Conservation (phyloP, 1,140 invertebrate genomes). For the Drosophila elegans region DNA sequence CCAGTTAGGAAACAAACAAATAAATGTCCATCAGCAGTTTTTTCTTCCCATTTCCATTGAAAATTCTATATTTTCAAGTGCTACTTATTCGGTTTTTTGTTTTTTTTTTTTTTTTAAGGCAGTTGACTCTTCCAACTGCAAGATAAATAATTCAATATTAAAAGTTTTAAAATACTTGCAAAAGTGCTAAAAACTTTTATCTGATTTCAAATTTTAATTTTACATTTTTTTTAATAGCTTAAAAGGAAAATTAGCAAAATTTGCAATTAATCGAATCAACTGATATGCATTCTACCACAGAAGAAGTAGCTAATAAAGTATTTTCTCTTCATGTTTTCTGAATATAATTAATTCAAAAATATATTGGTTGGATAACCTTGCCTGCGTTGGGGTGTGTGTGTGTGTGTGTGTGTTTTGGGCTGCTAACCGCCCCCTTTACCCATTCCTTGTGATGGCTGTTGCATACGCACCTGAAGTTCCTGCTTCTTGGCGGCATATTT, state of each 20-base stretch:
- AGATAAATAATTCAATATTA: conserved; percentile 35
- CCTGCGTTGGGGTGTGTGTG: too few relatives aligned
- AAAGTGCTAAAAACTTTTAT: neutral
- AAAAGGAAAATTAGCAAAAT: too few relatives aligned
- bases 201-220: neutral
- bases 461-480: conserved; percentile 84
- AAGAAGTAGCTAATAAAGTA: too few relatives aligned
- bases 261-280: too few relatives aligned
- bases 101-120: conserved; percentile 14
- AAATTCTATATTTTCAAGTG: neutral
- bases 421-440: neutral
- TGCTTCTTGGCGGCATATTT: conserved; percentile 83
- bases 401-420: too few relatives aligned
- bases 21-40: neutral
- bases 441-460: conserved; percentile 1
- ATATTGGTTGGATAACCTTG: too few relatives aligned
- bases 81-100: neutral
- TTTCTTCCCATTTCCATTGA: conserved; percentile 1
- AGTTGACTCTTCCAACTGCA: conserved; percentile 36
- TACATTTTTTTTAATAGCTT: too few relatives aligned
- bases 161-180: neutral
- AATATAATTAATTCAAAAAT: too few relatives aligned
- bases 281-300: too few relatives aligned
- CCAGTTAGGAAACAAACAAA: conserved; percentile 8
- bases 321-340: too few relatives aligned